Percentiles rank a stretch among this genome's conserved stretches.
These are phyloP conservation scores for Rhadinocentrus ornatus DNA, from an alignment of 2,797 vertebrate species.

Conservation along the genomic window DNA sequence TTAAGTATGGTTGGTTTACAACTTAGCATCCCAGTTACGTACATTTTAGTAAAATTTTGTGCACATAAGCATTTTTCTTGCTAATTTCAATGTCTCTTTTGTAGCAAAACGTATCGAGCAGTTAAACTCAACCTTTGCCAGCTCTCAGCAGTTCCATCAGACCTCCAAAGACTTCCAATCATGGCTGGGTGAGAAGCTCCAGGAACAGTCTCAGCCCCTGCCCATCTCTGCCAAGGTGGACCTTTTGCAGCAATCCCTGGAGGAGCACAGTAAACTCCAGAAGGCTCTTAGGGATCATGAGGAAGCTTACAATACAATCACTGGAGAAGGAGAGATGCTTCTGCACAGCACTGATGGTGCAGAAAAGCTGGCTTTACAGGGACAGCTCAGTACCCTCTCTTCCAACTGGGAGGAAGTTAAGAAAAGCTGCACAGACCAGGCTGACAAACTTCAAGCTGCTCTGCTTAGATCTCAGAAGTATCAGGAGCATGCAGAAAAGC, in stretches of 20 bases:
- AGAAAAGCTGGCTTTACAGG: constrained; percentile 89
- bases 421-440: constrained; percentile 83
- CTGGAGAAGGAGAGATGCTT: constrained; percentile 90
- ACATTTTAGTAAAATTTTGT: neutral
- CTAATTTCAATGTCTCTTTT: constrained; percentile 34
- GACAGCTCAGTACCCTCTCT: constrained; percentile 87
- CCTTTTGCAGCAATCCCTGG: constrained; percentile 82
- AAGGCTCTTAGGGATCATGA: constrained; percentile 81
- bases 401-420: constrained; percentile 91
- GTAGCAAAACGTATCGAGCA: constrained; percentile 90
- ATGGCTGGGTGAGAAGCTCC: constrained; percentile 89
- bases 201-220: constrained; percentile 82
- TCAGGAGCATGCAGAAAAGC: constrained; percentile 86
- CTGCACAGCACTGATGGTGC: constrained; percentile 90
- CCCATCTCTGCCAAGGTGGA: constrained; percentile 87
- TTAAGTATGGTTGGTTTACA: too few relatives aligned
- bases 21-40: too few relatives aligned
- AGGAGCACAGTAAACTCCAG: constrained; percentile 86
- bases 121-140: constrained; percentile 90
- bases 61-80: neutral
- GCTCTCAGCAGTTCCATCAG: constrained; percentile 95
- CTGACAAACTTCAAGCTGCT: constrained; percentile 85
- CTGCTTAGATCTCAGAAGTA: constrained; percentile 89
- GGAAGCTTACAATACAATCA: constrained; percentile 85
- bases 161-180: constrained; percentile 93